Evolutionary conservation across 2,113 vertebrate genomes (phyloP), one percentile per base, ranked within the genome.

Genomic region (Coturnix japonica): DNA sequence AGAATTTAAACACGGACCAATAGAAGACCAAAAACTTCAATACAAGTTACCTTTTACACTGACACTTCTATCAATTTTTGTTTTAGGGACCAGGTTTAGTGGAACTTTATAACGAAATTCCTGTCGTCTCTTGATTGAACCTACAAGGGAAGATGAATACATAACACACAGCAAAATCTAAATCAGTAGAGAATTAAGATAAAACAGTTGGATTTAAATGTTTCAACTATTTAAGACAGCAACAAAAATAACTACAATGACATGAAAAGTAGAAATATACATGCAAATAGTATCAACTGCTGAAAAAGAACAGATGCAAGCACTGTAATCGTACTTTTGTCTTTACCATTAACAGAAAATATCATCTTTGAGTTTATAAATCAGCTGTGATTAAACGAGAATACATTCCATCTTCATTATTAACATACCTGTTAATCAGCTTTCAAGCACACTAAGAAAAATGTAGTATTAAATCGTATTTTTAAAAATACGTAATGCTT

Each of bases 71-170:
- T 98, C 96, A 56, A 99, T 93, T 5, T 66, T 85, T 4, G 98
- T 98, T 94, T 98, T 98, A 37, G 99, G 99, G 37, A 99, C 98
- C 22, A 98, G 78, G 89, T 98, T 98, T 28, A 93, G 28, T 1
- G 98, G 99, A 19, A 98, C 22, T 15, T 70, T 96, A 94, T 98
- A 98, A 79, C 96, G 97, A 57, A 99, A 97, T 70, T 97, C 96
- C 77, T 98, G 97, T 77, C 96, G 78, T 89, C 97, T 98, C 33
- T 41, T 97, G 28, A 95, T 15, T 4, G 33, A 39, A 17, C 98
- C 98, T 98, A 20, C 13, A 92, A 94, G 94, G 71, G 35, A 90
- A 89, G 69, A 93, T 31, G 43, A 7, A 15, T 3, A 13, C 4
- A 3, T 9, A 10, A 15, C 41, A 74, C 1, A 47, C 17, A 23